Evolutionary conservation across 2,888 invertebrate species (phyloP).

Genomic region (Plemyria rubiginata): DNA sequence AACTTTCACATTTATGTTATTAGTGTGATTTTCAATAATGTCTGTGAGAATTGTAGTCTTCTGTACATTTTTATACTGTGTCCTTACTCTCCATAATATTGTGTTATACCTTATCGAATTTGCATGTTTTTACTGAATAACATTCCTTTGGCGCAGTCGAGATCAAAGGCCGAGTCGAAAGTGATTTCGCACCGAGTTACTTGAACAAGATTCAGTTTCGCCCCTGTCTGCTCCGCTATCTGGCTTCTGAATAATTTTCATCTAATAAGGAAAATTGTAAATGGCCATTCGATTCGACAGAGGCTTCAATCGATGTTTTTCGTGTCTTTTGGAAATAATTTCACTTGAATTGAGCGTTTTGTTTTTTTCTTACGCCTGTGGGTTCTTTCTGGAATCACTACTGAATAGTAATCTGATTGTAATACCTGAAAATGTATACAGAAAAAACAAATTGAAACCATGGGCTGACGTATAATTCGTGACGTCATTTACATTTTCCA

Average conservation of each 20-base stretch:
- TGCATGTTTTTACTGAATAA: slow-evolving; percentile 85
- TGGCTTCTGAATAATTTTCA: slow-evolving; percentile 80
- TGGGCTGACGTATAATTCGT: slow-evolving; percentile 45
- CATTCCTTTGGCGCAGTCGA: slow-evolving; percentile 82
- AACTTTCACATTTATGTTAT: no score
- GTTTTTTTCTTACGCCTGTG: slow-evolving; percentile 7
- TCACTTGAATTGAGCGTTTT: slow-evolving; percentile 2
- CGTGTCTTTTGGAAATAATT: slow-evolving; percentile 19
- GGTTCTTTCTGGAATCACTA: slow-evolving; percentile 18
- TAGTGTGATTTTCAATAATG: no score
- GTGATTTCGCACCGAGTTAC: slow-evolving; percentile 85
- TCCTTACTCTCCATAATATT: slow-evolving; percentile 72
- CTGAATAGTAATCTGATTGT: slow-evolving; percentile 29
- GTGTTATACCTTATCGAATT: slow-evolving; percentile 85
- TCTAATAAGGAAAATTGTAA: slow-evolving; percentile 81
- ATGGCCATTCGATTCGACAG: slow-evolving; percentile 69
- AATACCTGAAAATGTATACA: slow-evolving; percentile 29
- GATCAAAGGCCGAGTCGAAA: slow-evolving; percentile 82
- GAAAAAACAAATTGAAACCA: slow-evolving; percentile 42
- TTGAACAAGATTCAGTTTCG: slow-evolving; percentile 82
- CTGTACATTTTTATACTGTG: slow-evolving; percentile 19
- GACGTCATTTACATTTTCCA: slow-evolving; percentile 74
- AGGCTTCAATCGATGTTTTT: slow-evolving; percentile 31
- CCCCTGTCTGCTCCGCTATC: slow-evolving; percentile 59
- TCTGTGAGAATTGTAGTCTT: slow-evolving; percentile 1